Conservation (phyloP, 2,888 invertebrate genomes). For the Julus scandinavius region DNA sequence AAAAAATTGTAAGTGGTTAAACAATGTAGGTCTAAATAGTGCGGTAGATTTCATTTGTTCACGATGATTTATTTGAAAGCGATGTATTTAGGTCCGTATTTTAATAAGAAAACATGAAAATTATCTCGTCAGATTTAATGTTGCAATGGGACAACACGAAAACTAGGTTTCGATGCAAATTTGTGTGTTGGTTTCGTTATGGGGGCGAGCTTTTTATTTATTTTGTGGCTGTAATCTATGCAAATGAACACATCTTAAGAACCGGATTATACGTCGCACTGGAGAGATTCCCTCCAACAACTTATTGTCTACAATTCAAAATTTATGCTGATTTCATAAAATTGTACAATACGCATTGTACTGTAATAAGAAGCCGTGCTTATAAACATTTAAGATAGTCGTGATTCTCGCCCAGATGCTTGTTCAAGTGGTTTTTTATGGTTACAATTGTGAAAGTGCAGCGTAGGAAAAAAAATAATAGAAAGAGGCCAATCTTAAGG, state of each 20-base stretch:
- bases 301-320: neutral
- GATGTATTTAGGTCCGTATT: neutral
- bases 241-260: neutral
- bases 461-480: slow-evolving; percentile 1
- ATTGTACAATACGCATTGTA: neutral
- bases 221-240: neutral
- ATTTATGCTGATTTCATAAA: neutral
- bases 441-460: neutral
- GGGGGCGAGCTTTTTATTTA: neutral
- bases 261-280: neutral
- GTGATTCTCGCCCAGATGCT: neutral
- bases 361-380: neutral
- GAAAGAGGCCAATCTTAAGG: slow-evolving; percentile 2
- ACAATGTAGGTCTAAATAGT: neutral
- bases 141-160: neutral
- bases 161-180: slow-evolving; percentile 27
- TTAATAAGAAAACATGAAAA: neutral
- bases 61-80: neutral
- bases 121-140: neutral
- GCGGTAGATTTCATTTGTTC: neutral
- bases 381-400: neutral
- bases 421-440: neutral
- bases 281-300: neutral
- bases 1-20: neutral
- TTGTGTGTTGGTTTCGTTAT: neutral